These are phyloP conservation scores for Etheostoma spectabile DNA, from an alignment of 2,113 vertebrate genomes.

Conservation along the genomic window DNA sequence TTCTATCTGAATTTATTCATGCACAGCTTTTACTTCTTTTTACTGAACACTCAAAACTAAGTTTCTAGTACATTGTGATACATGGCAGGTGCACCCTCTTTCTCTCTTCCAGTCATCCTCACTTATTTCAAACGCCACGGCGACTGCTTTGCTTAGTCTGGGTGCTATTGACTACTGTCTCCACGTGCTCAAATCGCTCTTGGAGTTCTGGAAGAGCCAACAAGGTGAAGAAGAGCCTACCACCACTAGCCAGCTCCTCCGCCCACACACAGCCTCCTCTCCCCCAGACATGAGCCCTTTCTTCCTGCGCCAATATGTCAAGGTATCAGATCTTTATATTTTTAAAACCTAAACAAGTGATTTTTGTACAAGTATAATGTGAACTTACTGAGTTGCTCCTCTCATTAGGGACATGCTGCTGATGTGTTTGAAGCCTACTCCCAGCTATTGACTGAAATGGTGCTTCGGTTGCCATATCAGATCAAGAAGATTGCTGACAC, in stretches of 20 bases:
- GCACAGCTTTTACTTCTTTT: not conserved
- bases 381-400: slow-evolving; percentile 24
- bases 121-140: slow-evolving; percentile 97
- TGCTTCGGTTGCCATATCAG: slow-evolving; percentile 95
- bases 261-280: slow-evolving; percentile 94
- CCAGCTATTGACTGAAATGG: slow-evolving; percentile 98
- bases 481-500: slow-evolving; percentile 99
- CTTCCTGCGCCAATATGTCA: slow-evolving; percentile 98
- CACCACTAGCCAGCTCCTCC: slow-evolving; percentile 93
- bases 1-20: not conserved
- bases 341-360: not conserved
- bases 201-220: slow-evolving; percentile 98
- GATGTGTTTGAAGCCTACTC: slow-evolving; percentile 99
- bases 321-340: slow-evolving; percentile 82
- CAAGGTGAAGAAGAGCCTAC: slow-evolving; percentile 95
- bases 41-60: not conserved
- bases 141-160: slow-evolving; percentile 94
- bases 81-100: slow-evolving; percentile 36
- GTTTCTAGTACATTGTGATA: not conserved
- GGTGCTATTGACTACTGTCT: slow-evolving; percentile 98
- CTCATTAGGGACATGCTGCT: slow-evolving; percentile 92
- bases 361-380: not conserved
- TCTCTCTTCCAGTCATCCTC: slow-evolving; percentile 90
- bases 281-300: slow-evolving; percentile 99
- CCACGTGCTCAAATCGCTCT: slow-evolving; percentile 94